These are phyloP conservation scores for Spinus pinus DNA, from an alignment of 2,797 vertebrate genomes.

Conservation along the genomic window DNA sequence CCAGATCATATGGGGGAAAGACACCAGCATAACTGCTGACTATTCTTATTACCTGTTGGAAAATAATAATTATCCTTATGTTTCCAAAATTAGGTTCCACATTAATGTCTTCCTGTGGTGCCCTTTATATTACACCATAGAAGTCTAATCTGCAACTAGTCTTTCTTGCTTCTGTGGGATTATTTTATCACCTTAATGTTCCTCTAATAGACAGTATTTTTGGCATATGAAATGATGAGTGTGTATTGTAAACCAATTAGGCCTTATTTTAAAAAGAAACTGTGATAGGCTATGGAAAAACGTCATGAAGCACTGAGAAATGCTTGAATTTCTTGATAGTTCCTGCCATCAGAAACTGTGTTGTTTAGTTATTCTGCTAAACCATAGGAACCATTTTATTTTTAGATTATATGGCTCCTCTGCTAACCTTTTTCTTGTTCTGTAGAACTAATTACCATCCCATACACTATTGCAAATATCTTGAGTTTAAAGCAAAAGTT, in stretches of 20 bases:
- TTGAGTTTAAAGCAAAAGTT: background rate
- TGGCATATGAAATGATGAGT: background rate
- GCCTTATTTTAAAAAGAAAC: background rate
- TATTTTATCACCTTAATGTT: slow-evolving; percentile 28
- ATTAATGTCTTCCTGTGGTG: slow-evolving; percentile 37
- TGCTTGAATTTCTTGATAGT: slow-evolving; percentile 6
- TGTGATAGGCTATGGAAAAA: slow-evolving; percentile 37
- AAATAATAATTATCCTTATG: background rate
- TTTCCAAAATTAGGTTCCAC: slow-evolving; percentile 52
- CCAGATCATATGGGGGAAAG: background rate
- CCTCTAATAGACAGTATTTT: background rate
- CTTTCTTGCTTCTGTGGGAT: slow-evolving; percentile 12
- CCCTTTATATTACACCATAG: background rate
- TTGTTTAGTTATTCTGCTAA: slow-evolving; percentile 4
- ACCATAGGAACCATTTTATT: background rate
- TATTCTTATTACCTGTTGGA: slow-evolving; percentile 34
- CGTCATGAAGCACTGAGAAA: slow-evolving; percentile 34
- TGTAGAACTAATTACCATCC: background rate
- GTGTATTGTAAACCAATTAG: slow-evolving; percentile 57
- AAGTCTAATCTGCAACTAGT: slow-evolving; percentile 31
- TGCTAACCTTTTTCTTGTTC: background rate
- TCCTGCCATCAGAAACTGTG: background rate
- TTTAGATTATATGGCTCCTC: background rate
- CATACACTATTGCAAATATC: background rate
- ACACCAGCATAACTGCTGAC: background rate